phyloP scores from a whole-genome alignment of 2,888 invertebrate species.

The Lasioglossum calceatum region DNA sequence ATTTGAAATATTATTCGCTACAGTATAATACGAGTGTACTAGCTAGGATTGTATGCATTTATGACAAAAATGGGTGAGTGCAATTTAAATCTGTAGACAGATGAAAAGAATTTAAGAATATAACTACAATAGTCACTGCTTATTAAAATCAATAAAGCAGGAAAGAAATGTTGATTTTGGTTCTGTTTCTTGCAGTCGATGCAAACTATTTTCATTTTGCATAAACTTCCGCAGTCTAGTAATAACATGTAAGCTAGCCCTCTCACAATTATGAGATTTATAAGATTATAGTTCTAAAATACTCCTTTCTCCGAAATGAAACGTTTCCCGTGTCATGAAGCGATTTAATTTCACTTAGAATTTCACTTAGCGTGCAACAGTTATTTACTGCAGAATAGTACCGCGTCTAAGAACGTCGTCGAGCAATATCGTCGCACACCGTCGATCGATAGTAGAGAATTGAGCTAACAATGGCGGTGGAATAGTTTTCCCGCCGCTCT shows the following conservation, averaged over 20 bases:
- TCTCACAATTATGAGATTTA: neutral
- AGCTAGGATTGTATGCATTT: too few relatives aligned
- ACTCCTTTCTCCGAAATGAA: neutral
- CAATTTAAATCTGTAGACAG: too few relatives aligned
- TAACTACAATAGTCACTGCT: too few relatives aligned
- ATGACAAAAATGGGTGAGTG: too few relatives aligned
- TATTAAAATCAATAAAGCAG: too few relatives aligned
- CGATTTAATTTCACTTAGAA: neutral
- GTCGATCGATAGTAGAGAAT: neutral
- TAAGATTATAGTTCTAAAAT: neutral
- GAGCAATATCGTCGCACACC: neutral
- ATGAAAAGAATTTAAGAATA: too few relatives aligned
- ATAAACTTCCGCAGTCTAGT: too few relatives aligned
- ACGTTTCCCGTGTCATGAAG: neutral
- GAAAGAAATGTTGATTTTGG: too few relatives aligned
- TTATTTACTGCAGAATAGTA: neutral
- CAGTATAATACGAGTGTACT: too few relatives aligned
- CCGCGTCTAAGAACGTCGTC: neutral
- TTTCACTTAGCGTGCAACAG: neutral
- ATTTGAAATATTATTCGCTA: neutral
- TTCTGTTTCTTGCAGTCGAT: too few relatives aligned
- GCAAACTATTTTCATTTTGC: too few relatives aligned
- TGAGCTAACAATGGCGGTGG: neutral
- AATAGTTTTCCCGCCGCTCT: neutral
- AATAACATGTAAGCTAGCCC: neutral